Evolutionary conservation across 2,797 vertebrate species (phyloP).

Genomic region (Menidia menidia): DNA sequence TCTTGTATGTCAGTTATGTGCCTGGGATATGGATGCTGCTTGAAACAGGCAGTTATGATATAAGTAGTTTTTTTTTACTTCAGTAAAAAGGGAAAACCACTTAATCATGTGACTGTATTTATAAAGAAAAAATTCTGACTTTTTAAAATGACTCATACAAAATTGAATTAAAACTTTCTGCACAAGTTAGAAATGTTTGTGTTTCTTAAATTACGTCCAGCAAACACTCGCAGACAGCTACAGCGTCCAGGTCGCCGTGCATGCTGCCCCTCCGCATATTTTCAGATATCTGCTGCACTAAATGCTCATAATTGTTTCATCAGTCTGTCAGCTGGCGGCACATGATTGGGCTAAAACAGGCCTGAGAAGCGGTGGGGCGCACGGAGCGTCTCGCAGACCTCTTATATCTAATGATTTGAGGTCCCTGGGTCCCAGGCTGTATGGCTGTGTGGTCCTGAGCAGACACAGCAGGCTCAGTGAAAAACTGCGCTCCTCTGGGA

Average conservation of each 20-base stretch:
- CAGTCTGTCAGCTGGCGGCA: constrained; percentile 91
- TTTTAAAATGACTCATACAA: background rate
- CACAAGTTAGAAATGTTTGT: background rate
- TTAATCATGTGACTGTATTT: background rate
- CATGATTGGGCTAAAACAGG: constrained; percentile 83
- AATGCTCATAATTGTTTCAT: constrained; percentile 92
- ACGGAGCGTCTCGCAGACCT: constrained; percentile 64
- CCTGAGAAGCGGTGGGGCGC: constrained; percentile 43
- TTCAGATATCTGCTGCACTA: constrained; percentile 83
- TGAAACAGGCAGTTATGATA: constrained; percentile 9
- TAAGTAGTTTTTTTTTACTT: constrained; percentile 3
- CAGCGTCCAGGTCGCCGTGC: constrained; percentile 64
- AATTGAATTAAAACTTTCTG: background rate
- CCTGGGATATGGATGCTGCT: constrained; percentile 11
- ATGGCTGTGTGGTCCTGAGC: constrained; percentile 75
- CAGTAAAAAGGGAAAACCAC: constrained; percentile 5
- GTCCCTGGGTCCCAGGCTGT: constrained; percentile 58
- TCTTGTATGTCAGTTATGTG: background rate
- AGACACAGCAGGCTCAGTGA: constrained; percentile 75
- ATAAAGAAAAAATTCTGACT: background rate
- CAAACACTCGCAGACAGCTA: constrained; percentile 29
- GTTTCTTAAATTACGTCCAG: background rate
- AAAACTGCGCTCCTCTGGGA: constrained; percentile 56
- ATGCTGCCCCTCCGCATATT: constrained; percentile 88
- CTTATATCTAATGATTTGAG: constrained; percentile 75